phyloP scores from a whole-genome alignment of 2,888 invertebrate genomes.

The Petrolisthes manimaculis region DNA sequence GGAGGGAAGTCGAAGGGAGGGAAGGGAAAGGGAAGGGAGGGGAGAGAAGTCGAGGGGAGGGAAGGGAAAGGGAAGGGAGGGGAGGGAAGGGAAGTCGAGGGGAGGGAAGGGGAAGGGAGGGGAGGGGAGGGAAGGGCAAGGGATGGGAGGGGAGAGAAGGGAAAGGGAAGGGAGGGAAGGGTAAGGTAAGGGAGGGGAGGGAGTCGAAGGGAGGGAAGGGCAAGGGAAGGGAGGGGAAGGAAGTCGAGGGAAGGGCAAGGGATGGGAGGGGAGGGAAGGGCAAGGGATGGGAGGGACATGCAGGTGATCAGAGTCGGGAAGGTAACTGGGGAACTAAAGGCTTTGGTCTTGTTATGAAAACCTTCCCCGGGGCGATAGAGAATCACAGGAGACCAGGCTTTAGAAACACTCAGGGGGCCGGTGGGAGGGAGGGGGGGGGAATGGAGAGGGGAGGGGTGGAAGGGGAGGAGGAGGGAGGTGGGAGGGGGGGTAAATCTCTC shows the following conservation, averaged over 20 bases:
- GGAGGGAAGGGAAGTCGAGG: background rate
- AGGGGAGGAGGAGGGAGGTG: background rate
- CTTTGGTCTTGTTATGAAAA: no score
- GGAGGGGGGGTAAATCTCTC: no score
- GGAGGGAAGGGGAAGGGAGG: no score
- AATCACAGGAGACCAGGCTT: no score
- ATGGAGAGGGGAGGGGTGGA: background rate
- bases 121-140: background rate
- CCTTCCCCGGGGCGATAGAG: no score
- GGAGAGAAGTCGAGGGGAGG: no score
- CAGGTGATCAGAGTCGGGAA: background rate
- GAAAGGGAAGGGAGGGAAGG: background rate
- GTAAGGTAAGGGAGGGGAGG: no score
- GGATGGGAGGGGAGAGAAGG: no score
- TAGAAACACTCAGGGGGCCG: background rate
- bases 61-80: no score
- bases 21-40: no score
- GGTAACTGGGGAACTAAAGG: background rate
- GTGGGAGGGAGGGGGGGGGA: no score
- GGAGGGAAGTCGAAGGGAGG: background rate
- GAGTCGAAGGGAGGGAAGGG: slow-evolving; percentile 5
- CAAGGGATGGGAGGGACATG: background rate
- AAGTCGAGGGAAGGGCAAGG: background rate
- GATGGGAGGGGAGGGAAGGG: slow-evolving; percentile 12
- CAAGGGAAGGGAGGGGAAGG: background rate